Evolutionary conservation across 1,140 invertebrate species (phyloP).

Genomic region (Drosophila persimilis): DNA sequence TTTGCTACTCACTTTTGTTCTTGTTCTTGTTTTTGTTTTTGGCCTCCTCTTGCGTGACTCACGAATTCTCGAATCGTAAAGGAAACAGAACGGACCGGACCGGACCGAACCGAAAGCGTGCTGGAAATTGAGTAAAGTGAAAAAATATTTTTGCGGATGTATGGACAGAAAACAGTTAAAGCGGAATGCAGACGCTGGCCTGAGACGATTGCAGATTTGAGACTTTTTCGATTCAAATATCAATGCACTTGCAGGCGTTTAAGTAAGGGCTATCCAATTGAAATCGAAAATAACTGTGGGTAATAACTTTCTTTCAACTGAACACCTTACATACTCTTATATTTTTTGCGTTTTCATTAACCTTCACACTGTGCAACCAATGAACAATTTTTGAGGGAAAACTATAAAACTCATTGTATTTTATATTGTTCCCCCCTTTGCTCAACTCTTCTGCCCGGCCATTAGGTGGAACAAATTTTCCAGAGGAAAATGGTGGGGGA

Average conservation of each 20-base stretch:
- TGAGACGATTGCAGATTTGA: no score
- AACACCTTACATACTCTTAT: slow-evolving; percentile 1
- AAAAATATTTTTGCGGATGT: no score
- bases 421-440: slow-evolving; percentile 38
- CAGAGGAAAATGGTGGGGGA: not conserved
- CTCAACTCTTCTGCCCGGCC: not conserved
- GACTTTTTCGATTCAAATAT: no score
- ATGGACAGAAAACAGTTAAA: no score
- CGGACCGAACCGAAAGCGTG: no score
- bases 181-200: no score
- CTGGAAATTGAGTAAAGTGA: no score
- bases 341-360: slow-evolving; percentile 9
- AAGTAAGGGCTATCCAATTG: no score
- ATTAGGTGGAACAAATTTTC: slow-evolving; percentile 55
- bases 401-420: slow-evolving; percentile 61
- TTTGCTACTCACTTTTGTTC: slow-evolving; percentile 12
- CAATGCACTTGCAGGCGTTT: no score
- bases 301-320: no score
- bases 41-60: slow-evolving; percentile 44
- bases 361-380: slow-evolving; percentile 20
- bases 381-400: slow-evolving; percentile 48
- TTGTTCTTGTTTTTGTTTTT: not conserved
- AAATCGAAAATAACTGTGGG: no score
- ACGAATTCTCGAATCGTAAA: slow-evolving; percentile 9
- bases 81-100: not conserved